Conservation (phyloP, 2,888 invertebrate species). For the Erebia palarica region DNA sequence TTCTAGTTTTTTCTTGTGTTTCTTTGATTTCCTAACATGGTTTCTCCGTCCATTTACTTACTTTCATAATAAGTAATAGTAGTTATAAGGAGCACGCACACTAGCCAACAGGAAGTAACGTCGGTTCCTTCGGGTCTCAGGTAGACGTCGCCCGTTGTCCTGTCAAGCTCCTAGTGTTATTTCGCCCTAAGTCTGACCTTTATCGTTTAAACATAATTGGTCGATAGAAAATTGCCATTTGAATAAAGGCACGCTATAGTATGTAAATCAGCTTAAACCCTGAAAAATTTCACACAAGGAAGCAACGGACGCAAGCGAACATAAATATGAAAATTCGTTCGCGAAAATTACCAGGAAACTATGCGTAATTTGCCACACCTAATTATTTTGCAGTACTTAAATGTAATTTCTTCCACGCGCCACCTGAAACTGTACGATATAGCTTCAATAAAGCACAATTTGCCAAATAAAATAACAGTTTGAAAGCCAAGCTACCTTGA, state of each 20-base stretch:
- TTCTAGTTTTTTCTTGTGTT: no score
- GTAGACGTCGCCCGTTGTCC: no score
- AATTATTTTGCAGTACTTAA: slow-evolving; percentile 13
- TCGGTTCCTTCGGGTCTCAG: no score
- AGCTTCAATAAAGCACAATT: slow-evolving; percentile 15
- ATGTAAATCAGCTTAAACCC: slow-evolving; percentile 2
- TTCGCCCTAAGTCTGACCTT: no score
- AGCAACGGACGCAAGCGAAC: background rate
- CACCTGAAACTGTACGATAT: slow-evolving; percentile 9
- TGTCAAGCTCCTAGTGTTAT: no score
- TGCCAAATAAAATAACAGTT: background rate
- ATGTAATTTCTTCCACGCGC: slow-evolving; percentile 3
- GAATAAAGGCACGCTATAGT: background rate
- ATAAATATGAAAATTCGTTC: slow-evolving; percentile 19
- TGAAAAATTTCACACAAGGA: slow-evolving; percentile 12
- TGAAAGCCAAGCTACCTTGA: background rate
- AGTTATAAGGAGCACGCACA: no score
- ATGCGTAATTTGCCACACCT: slow-evolving; percentile 22
- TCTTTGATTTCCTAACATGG: no score
- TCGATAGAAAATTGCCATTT: background rate
- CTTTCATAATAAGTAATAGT: no score
- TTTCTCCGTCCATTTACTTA: no score
- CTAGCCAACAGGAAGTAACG: no score
- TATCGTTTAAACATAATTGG: no score
- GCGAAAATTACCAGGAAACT: slow-evolving; percentile 17